Percentiles rank a stretch among this genome's conserved stretches.
Evolutionary conservation across 2,797 vertebrate genomes (phyloP).

Genomic region (Psittacula derbiana): DNA sequence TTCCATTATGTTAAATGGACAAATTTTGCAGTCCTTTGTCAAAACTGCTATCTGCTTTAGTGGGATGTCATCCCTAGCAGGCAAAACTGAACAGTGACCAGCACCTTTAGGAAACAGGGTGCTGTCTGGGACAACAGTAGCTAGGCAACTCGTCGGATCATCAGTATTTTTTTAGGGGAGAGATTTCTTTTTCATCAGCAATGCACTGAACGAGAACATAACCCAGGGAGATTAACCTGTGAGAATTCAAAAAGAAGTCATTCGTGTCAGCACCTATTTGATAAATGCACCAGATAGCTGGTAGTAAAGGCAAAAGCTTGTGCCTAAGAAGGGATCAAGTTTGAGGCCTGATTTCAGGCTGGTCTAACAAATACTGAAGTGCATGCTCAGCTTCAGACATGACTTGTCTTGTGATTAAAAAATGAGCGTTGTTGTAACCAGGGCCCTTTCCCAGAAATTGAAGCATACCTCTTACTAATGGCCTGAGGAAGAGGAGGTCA

Average conservation of each 20-base stretch:
- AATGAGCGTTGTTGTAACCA: neutral
- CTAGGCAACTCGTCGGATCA: neutral
- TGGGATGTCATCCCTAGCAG: neutral
- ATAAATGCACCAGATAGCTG: slow-evolving; percentile 11
- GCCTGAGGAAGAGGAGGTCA: slow-evolving; percentile 28
- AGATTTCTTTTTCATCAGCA: slow-evolving; percentile 25
- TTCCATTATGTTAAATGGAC: slow-evolving; percentile 19
- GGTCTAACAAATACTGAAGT: neutral
- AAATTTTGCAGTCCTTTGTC: slow-evolving; percentile 20
- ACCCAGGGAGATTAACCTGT: neutral
- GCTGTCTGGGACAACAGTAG: neutral
- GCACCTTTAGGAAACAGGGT: neutral
- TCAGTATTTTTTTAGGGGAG: neutral
- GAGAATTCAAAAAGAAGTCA: neutral
- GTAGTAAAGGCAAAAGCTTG: slow-evolving; percentile 11
- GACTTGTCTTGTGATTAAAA: slow-evolving; percentile 9
- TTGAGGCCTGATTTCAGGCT: neutral
- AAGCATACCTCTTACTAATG: neutral
- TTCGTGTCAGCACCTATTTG: neutral
- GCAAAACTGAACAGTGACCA: neutral
- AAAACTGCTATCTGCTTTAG: neutral
- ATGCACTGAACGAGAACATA: neutral
- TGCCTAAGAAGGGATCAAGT: neutral
- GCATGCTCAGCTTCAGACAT: neutral
- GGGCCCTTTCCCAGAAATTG: slow-evolving; percentile 7